Percentiles rank a stretch among this genome's conserved stretches.
phyloP scores from a whole-genome alignment of 64 coral and sea anemone species.

The Montipora efflorescens region DNA sequence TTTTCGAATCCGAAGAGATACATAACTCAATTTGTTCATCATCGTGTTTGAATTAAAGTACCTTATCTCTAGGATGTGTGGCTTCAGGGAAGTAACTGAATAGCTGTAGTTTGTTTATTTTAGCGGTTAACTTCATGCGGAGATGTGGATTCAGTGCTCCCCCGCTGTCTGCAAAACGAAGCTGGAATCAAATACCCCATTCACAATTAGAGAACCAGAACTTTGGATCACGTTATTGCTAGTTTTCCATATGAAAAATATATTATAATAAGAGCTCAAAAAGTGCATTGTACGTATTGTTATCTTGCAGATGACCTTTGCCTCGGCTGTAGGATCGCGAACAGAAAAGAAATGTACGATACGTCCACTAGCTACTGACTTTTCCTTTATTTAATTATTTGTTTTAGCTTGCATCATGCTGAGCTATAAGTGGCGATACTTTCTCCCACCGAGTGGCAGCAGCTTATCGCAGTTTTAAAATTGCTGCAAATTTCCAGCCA shows the following conservation, averaged over 20 bases:
- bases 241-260: not conserved
- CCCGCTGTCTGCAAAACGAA: too few relatives aligned
- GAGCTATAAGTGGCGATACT: not conserved
- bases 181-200: not conserved
- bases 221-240: not conserved
- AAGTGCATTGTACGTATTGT: too few relatives aligned
- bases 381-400: not conserved
- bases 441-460: not conserved
- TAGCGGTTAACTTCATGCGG: not conserved
- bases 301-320: too few relatives aligned
- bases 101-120: not conserved
- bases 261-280: too few relatives aligned
- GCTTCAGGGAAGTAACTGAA: not conserved
- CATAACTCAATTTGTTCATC: not conserved
- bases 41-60: not conserved
- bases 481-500: not conserved
- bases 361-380: too few relatives aligned
- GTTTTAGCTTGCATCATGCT: not conserved
- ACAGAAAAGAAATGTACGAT: too few relatives aligned
- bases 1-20: not conserved
- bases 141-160: not conserved
- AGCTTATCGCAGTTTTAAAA: not conserved
- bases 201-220: not conserved
- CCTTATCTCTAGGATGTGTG: not conserved
- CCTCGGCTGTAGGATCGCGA: too few relatives aligned